Conservation (phyloP, 2,888 invertebrate species). For the Heliothis peltigera region DNA sequence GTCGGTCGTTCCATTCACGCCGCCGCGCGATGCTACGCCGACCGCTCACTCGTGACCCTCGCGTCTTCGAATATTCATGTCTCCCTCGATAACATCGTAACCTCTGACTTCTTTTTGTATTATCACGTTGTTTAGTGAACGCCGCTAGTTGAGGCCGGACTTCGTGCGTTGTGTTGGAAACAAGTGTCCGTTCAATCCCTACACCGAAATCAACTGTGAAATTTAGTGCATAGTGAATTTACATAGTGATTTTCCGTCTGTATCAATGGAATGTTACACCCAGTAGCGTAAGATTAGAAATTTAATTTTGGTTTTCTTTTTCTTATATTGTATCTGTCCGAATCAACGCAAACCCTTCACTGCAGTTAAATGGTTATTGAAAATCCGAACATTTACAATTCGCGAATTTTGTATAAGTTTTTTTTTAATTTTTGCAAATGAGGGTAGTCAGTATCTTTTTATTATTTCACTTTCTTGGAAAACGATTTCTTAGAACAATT, state of each 20-base stretch:
- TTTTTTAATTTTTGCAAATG: slow-evolving; percentile 35
- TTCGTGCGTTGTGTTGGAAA: slow-evolving; percentile 85
- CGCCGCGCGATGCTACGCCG: slow-evolving; percentile 85
- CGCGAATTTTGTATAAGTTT: slow-evolving; percentile 14
- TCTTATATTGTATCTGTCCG: slow-evolving; percentile 30
- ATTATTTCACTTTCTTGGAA: slow-evolving; percentile 29
- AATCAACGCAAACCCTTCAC: slow-evolving; percentile 19
- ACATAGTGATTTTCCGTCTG: slow-evolving; percentile 79
- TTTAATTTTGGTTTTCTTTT: slow-evolving; percentile 68
- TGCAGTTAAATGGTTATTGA: slow-evolving; percentile 13
- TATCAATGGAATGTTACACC: slow-evolving; percentile 83
- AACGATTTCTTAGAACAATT: slow-evolving; percentile 15
- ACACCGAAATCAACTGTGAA: slow-evolving; percentile 79
- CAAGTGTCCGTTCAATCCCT: slow-evolving; percentile 82
- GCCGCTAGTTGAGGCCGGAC: slow-evolving; percentile 80
- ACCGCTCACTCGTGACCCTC: slow-evolving; percentile 89
- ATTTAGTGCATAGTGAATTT: slow-evolving; percentile 85
- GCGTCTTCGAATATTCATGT: slow-evolving; percentile 90
- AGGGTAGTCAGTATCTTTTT: slow-evolving; percentile 51
- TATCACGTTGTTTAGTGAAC: slow-evolving; percentile 87
- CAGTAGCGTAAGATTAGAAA: slow-evolving; percentile 84
- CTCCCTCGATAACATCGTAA: slow-evolving; percentile 89
- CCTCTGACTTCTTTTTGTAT: slow-evolving; percentile 89
- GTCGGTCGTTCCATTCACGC: slow-evolving; percentile 89
- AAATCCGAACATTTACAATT: slow-evolving; percentile 14